Percentiles rank a stretch among this genome's conserved stretches.
These are phyloP conservation scores for Oncorhynchus keta DNA, from an alignment of 2,113 vertebrate genomes.

Conservation along the genomic window DNA sequence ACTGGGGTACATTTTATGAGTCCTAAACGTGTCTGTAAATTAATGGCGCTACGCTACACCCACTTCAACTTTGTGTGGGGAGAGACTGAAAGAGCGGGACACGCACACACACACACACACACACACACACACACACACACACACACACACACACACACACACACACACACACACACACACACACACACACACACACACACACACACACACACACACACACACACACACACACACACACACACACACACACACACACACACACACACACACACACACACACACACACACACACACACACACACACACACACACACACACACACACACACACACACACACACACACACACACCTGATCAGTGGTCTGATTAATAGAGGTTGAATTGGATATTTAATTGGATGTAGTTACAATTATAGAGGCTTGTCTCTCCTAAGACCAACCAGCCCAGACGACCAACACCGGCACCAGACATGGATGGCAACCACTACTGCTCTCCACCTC, in stretches of 20 bases:
- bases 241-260: no score
- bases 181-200: constrained; percentile 2
- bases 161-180: no score
- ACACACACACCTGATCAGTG: constrained; percentile 51
- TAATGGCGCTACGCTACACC: no score
- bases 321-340: constrained; percentile 3
- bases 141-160: background rate
- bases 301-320: background rate
- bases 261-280: background rate
- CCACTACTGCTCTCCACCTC: no score
- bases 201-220: constrained; percentile 1
- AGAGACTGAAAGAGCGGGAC: background rate
- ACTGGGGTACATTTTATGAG: background rate
- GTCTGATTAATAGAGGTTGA: constrained; percentile 63
- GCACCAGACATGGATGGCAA: no score
- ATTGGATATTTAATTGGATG: constrained; percentile 71
- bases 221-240: no score
- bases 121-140: no score
- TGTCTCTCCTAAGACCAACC: constrained; percentile 37
- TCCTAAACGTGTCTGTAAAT: no score
- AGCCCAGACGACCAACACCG: background rate
- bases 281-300: background rate
- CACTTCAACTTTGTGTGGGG: no score
- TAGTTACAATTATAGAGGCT: constrained; percentile 60
- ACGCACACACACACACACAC: background rate